Evolutionary conservation across 2,113 vertebrate species (phyloP), one percentile per base, ranked within the genome.

Genomic region (Carassius gibelio): DNA sequence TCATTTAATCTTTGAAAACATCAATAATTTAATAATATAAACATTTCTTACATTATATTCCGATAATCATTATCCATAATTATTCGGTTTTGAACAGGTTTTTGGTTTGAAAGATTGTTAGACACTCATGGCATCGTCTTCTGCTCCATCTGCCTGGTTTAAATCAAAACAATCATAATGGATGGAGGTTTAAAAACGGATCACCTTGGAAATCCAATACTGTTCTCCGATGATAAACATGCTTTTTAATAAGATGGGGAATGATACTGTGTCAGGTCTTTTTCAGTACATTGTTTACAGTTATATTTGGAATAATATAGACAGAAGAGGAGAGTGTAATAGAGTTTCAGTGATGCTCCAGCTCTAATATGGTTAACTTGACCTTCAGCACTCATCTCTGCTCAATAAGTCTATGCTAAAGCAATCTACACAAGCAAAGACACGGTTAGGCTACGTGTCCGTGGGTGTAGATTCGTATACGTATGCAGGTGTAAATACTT

Each of bases 401-500:
- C 69, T 77, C n/a, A 34, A 45, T 75, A 74, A 85, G 81, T 52
- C 64, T 30, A 59, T 80, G 45, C 50, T 38, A 57, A 80, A 42
- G 15, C 30, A 62, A 15, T 64, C 55, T 71, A 69, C 26, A 52
- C 81, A 87, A 62, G 66, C 81, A 85, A 75, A 85, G 76, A 61
- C 83, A 81, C 8, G 10, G 71, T 57, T 62, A 19, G 72, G 30
- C 52, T 57, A 19, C 14, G n/a, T 55, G 8, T 61, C 13, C 6
- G 26, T 19, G 52, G 83, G 36, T 71, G 79, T 57, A 79, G 61
- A 84, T 85, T 75, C 76, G 30, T 38, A 61, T 85, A 76, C 19
- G 19, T 75, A 74, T 75, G 36, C 72, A 88, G 69, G 74, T 88
- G 86, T 75, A 72, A 85, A 80, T 71, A 66, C 52, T 83, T 82